Evolutionary conservation across 2,113 vertebrate species (phyloP).

Genomic region (Pluvialis apricaria): DNA sequence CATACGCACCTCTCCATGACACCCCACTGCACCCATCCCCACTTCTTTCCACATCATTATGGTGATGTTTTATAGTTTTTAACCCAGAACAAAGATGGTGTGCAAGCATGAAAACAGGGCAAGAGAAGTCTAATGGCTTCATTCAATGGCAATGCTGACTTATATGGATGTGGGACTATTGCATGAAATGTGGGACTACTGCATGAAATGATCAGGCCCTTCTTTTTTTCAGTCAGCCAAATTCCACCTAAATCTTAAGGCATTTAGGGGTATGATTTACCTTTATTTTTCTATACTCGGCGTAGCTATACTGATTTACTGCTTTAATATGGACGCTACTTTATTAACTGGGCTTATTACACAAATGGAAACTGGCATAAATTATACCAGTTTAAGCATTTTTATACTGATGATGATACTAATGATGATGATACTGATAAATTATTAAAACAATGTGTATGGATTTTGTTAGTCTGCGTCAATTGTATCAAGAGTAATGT

Average conservation of each 20-base stretch:
- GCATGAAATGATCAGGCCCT: neutral
- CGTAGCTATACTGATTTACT: neutral
- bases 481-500: neutral
- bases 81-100: neutral
- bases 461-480: neutral
- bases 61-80: neutral
- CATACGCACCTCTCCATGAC: neutral
- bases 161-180: neutral
- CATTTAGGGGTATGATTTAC: neutral
- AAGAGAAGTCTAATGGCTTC: neutral
- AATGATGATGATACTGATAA: neutral
- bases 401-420: neutral
- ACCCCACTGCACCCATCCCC: neutral
- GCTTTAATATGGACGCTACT: neutral
- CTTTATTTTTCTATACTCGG: neutral
- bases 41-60: neutral
- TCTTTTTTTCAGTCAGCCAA: neutral
- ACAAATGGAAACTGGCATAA: neutral
- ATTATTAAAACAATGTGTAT: neutral
- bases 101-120: neutral
- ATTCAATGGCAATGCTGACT: neutral
- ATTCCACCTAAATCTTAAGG: neutral
- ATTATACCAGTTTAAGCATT: neutral
- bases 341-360: neutral
- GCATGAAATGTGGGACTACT: neutral